These are phyloP conservation scores for Pollenia labialis DNA, from an alignment of 2,888 invertebrate species.

Conservation along the genomic window DNA sequence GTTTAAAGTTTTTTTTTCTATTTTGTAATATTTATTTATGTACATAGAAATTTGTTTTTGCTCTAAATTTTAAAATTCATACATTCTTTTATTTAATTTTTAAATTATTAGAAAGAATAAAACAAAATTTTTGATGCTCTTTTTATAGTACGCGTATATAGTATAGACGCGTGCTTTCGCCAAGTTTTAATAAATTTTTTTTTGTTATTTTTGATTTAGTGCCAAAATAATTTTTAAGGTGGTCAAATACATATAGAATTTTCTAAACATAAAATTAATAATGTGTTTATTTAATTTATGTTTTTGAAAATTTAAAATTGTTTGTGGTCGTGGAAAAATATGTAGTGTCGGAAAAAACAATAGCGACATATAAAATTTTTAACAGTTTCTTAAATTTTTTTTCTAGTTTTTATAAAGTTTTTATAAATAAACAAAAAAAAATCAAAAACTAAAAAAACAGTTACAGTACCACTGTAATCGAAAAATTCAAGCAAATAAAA, in stretches of 20 bases:
- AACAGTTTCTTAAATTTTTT: too few relatives aligned
- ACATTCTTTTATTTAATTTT: conserved; percentile 7
- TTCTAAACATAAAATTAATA: conserved; percentile 4
- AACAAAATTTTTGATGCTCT: too few relatives aligned
- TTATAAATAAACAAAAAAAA: too few relatives aligned
- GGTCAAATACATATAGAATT: conserved; percentile 11
- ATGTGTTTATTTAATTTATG: background rate
- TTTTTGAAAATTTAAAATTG: background rate
- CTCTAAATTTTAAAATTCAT: background rate
- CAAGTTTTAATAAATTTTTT: conserved; percentile 19
- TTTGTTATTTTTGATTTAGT: conserved; percentile 24
- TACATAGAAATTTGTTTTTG: conserved; percentile 28
- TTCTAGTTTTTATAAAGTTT: too few relatives aligned
- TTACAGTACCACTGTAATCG: too few relatives aligned
- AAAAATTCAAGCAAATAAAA: too few relatives aligned
- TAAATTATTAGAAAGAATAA: background rate
- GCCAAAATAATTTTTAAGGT: conserved; percentile 50
- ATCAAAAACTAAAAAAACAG: too few relatives aligned
- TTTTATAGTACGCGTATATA: background rate
- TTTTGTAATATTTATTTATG: conserved; percentile 24
- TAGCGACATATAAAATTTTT: too few relatives aligned
- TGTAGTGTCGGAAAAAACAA: too few relatives aligned
- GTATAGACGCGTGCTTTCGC: conserved; percentile 54
- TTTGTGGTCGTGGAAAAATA: too few relatives aligned
- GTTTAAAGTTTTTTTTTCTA: background rate